Evolutionary conservation across 2,113 vertebrate genomes (phyloP).

Genomic region (Cyanistes caeruleus): DNA sequence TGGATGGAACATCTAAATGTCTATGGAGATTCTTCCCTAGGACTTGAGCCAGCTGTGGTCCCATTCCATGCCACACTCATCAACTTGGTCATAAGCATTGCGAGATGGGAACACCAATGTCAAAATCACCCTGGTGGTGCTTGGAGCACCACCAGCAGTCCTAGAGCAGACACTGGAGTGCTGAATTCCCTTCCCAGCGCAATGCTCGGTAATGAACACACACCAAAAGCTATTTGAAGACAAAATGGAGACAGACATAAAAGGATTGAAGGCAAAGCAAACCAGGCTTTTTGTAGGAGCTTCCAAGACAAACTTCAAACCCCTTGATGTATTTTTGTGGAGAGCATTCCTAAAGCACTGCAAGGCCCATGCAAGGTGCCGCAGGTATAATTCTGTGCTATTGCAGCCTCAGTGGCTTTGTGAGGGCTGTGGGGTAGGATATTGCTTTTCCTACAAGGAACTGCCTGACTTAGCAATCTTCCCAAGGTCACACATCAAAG

Average conservation of each 20-base stretch:
- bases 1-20: background rate
- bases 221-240: background rate
- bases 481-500: slow-evolving; percentile 46
- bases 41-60: background rate
- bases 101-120: background rate
- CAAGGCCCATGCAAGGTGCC: background rate
- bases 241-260: background rate
- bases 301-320: background rate
- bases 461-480: slow-evolving; percentile 21
- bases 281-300: background rate
- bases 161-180: background rate
- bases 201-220: background rate
- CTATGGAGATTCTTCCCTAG: background rate
- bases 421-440: background rate
- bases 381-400: background rate
- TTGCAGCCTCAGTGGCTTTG: background rate
- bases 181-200: background rate
- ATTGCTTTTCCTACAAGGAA: background rate
- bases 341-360: background rate
- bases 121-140: background rate
- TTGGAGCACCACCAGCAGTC: background rate
- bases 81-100: background rate
- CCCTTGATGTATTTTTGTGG: background rate
- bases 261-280: background rate
- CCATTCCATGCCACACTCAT: background rate